Base-by-base conservation (phyloP, 1,140 invertebrate species). In the Drosophila dunni region DNA sequence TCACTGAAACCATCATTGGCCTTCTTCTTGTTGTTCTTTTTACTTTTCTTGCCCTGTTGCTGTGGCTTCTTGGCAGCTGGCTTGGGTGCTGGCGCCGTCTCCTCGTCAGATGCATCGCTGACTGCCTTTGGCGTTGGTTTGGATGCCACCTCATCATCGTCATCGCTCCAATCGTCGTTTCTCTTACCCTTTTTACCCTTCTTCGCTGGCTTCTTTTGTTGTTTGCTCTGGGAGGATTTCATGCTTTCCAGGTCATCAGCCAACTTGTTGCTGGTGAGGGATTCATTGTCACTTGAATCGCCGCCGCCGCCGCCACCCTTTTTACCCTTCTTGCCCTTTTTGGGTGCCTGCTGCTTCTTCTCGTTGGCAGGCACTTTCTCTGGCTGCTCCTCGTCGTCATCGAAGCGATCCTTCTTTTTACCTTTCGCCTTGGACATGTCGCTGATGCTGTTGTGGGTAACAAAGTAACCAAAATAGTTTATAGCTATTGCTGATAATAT, bases 391-490 rank as follows among this genome's bases (percentile, higher is more conserved):
- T 95, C 94, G n/a, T 95, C 94, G 17, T 94, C 94, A 75, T 94
- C 89, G 73, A 94, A 94, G 78, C 93, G 93, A 64, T 94, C 94
- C 82, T 95, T 95, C 80, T 95, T 95, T 70, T 93, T 94, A 40
- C 93, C 93, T 76, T 93, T 94, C 89, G 94, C 95, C 90, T 95
- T 95, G 15, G 91, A 92, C 91, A 92, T 92, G 15, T 63, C 51
- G 58, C 10, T 40, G 42, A 34, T 48, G 34, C 7, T 7, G 33
- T n/a, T 2, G 57, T 15, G 10, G 9, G 42, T 66, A 36, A 62
- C 9, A n/a, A 44, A 15, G 40, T 50, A n/a, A 24, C 20, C 15
- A 42, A 50, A 60, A 40, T 20, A 24, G 20, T 20, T 20, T 20
- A 20, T 20, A 29, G 24, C 24, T 29, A 29, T 29, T 29, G 34